These are phyloP conservation scores for Corythornis cristatus DNA, from an alignment of 2,113 vertebrate species.

Conservation along the genomic window DNA sequence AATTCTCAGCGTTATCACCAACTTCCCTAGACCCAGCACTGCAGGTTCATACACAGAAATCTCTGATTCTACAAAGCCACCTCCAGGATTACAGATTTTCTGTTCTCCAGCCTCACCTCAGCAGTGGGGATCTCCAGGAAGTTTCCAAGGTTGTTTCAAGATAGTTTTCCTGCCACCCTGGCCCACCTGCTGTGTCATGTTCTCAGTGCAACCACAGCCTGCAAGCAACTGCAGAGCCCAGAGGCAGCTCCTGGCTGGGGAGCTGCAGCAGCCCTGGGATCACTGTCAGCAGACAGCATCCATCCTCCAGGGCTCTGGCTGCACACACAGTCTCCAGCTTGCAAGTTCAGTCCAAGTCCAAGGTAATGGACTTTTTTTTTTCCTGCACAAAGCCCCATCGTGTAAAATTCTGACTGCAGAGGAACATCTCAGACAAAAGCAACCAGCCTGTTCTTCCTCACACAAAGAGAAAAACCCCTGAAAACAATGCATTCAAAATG, in stretches of 20 bases:
- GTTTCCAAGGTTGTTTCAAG: background rate
- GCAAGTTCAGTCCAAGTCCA: background rate
- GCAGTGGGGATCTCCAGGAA: background rate
- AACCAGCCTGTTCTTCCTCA: background rate
- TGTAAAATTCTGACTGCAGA: background rate
- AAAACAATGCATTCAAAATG: background rate
- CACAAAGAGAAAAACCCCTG: background rate
- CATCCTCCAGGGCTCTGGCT: background rate
- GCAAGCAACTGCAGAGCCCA: background rate
- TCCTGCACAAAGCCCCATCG: background rate
- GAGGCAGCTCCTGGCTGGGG: background rate
- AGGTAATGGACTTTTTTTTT: fast-evolving
- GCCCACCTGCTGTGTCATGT: background rate
- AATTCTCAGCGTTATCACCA: background rate
- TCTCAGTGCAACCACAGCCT: fast-evolving
- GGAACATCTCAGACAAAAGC: background rate
- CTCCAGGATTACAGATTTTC: background rate
- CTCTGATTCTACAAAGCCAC: background rate
- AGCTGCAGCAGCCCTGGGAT: background rate
- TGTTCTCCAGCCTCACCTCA: background rate
- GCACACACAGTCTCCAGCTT: background rate
- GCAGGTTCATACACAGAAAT: background rate
- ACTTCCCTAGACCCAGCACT: background rate
- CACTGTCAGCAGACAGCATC: background rate
- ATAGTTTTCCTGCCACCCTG: background rate